Evolutionary conservation across 2,797 vertebrate genomes (phyloP).

Genomic region (Acipenser transmontanus): DNA sequence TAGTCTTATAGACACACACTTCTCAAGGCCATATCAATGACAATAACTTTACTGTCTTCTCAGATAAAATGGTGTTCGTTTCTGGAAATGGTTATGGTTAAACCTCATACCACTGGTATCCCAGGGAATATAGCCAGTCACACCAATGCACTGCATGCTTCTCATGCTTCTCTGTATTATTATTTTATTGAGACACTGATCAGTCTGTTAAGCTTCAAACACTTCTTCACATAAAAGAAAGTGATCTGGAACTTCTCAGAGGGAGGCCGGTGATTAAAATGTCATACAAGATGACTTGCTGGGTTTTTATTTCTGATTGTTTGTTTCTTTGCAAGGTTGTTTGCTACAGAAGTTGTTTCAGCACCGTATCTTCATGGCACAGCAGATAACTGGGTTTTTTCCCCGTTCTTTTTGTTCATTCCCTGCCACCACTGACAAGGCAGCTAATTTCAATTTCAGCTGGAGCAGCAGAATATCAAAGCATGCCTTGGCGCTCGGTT

Average conservation of each 20-base stretch:
- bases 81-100: no score
- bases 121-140: no score
- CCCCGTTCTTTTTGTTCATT: constrained; percentile 22
- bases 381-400: constrained; percentile 4
- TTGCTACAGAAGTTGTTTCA: constrained; percentile 31
- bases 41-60: no score
- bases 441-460: constrained; percentile 42
- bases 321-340: constrained; percentile 22
- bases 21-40: no score
- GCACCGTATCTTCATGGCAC: constrained; percentile 16
- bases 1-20: no score
- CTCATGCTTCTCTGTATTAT: no score
- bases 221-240: neutral
- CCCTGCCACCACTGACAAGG: constrained; percentile 34
- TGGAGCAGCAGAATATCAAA: constrained; percentile 41
- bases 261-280: neutral
- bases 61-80: no score
- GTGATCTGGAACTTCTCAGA: neutral
- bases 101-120: no score
- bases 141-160: no score
- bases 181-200: no score
- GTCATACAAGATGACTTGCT: neutral
- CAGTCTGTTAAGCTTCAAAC: neutral
- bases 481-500: constrained; percentile 21
- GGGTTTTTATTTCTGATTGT: neutral